Base-by-base conservation (phyloP, 30 jellyfish, hydroid and myxozoan species). In the Clytia hemisphaerica region DNA sequence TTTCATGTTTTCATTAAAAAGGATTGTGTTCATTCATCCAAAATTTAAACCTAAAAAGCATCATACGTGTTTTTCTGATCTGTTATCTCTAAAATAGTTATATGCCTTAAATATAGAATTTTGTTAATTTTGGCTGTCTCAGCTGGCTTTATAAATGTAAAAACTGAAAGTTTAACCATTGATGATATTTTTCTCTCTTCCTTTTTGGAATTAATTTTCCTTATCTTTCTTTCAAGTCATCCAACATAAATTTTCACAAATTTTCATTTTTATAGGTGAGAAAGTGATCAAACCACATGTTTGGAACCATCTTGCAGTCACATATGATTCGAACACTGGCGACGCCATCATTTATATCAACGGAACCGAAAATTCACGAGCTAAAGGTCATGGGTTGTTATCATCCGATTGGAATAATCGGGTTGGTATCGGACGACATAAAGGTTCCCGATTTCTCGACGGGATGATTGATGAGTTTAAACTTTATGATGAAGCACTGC, bases 371-470 rank as follows among this genome's bases (percentile, higher is more conserved):
- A 57, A 67, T 10, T 88, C 63, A 2, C 86, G 50, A 14, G 79
- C 80, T 18, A 80, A 61, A 37, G 97, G 97, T 25, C 73, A 67
- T 6, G 97, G 97, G 2, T 57, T 88, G 63, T 59, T 88, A 19
- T 88, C 97, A 33, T 87, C 74, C 46, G 97, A 88, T 61, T 88
- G 97, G 97, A 93, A 78, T 21, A 83, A 76, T 19, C 79, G 90
- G 38, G 93, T 80, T 14, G 97, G 97, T 22, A 58, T 88, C 42
- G 97, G 97, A 34, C 92, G 94, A 27, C 97, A 88, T 68, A 88
- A 88, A 68, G 93, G 88, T 59, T 88, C 78, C 24, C 88, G 97
- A 37, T 92, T 72, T 55, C 77, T 88, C 33, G 46, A 61, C 22
- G 97, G 97, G 10, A 70, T 55, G 28, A 71, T 88, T 18, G 97